Base-by-base conservation (phyloP, 2,888 invertebrate species). In the Oscheius onirici region DNA sequence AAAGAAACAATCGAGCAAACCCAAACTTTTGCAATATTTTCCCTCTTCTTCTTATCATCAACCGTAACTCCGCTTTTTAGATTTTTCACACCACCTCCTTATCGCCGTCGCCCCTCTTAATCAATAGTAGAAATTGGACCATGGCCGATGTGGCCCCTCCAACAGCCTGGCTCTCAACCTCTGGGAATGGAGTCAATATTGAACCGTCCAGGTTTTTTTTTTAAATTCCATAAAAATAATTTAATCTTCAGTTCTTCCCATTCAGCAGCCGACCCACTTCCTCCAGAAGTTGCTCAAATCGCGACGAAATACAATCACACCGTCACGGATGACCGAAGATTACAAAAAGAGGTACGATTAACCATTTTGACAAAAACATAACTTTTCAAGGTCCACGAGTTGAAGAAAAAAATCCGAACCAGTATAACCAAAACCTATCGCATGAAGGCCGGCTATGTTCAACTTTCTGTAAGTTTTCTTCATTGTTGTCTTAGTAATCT, bases 401-500 rank as follows among this genome's bases (percentile, higher is more conserved):
- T 84, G 46, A 80, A 80, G 55, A 46, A 71, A 13, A 70, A 75
- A n/a, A 83, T 84, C 44, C 71, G 82, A 5, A 68, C 71, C 22
- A 71, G 72, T 24, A 41, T 84, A 20, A 80, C 67, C 24, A 81
- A 79, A 67, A 77, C 80, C 28, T 68, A 84, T 74, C 72, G 79
- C 43, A 80, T 84, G n/a, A 84, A 84, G 65, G 79, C 78, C 43
- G 84, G 84, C 15, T 80, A 74, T 58, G 72, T 70, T 24, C 76
- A 79, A 26, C 75, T 84, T 61, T 72, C 74, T 71, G 81, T 80
- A 22, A 20, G 73, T 57, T 20, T 22, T 40, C 11, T n/a, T 17
- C 3, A n/a, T n/a, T n/a, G n/a, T n/a, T n/a, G n/a, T n/a, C n/a
- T n/a, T n/a, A n/a, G n/a, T n/a, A n/a, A n/a, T n/a, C n/a, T 60